phyloP scores from a whole-genome alignment of 2,888 invertebrate genomes.

The Cecidostiba fungosa region DNA sequence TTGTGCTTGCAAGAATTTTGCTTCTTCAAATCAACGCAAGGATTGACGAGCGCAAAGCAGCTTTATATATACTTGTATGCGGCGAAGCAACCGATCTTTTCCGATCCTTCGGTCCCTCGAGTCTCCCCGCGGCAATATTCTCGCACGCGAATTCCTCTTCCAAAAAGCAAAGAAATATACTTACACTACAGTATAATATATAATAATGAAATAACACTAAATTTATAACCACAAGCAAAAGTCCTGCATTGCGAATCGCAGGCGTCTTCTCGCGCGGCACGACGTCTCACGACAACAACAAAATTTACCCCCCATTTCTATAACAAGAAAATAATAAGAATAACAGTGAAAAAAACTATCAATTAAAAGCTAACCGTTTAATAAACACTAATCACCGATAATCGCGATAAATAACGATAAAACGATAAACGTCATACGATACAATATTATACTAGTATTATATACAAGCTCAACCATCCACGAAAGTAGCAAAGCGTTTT shows the following conservation, averaged over 20 bases:
- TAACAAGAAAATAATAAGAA: not conserved
- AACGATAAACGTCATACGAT: not conserved
- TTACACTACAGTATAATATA: not conserved
- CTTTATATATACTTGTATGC: not conserved
- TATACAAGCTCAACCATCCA: conserved; percentile 44
- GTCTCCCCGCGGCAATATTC: conserved; percentile 47
- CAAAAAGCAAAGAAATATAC: conserved; percentile 6
- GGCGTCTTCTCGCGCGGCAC: conserved; percentile 34
- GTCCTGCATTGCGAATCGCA: conserved; percentile 5
- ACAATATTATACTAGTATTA: conserved; percentile 41
- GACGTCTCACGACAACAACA: not conserved
- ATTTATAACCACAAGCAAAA: not conserved
- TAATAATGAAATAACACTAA: not conserved
- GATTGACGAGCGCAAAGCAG: conserved; percentile 29
- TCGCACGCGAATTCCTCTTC: conserved; percentile 33
- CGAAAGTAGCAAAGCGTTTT: conserved; percentile 55
- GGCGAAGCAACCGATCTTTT: conserved; percentile 45
- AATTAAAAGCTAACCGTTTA: not conserved
- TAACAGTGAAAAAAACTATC: not conserved
- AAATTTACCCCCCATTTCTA: conserved; percentile 9
- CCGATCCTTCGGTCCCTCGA: conserved; percentile 54
- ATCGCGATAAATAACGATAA: conserved; percentile 25
- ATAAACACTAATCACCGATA: conserved; percentile 16
- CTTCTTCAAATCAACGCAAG: conserved; percentile 18
- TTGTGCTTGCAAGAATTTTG: conserved; percentile 1